These are phyloP conservation scores for Copidosoma aretas DNA, from an alignment of 2,888 invertebrate genomes.

Conservation along the genomic window DNA sequence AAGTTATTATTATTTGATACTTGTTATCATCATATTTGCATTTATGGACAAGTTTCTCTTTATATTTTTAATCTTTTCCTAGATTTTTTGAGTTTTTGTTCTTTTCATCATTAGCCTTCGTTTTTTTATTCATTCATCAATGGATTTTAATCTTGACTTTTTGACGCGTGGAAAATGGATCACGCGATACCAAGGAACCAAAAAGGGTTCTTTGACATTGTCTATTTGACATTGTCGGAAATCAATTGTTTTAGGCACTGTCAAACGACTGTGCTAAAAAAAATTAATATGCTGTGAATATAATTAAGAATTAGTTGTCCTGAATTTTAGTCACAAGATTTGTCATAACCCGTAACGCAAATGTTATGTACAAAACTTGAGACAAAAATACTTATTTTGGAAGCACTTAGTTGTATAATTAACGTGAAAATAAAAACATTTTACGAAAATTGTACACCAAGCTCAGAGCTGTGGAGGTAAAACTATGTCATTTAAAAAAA, in stretches of 20 bases:
- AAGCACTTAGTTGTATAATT: too few species aligned
- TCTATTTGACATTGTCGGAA: slow-evolving; percentile 6
- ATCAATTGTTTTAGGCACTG: slow-evolving; percentile 8
- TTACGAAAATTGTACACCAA: too few species aligned
- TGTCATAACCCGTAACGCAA: too few species aligned
- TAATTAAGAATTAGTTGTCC: too few species aligned
- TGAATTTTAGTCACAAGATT: too few species aligned
- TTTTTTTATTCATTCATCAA: background rate
- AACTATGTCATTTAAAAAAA: too few species aligned
- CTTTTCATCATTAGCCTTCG: background rate
- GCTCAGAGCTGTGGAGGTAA: too few species aligned
- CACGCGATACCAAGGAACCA: slow-evolving; percentile 29
- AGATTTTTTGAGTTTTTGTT: background rate
- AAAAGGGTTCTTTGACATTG: slow-evolving; percentile 18
- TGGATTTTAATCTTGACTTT: slow-evolving; percentile 1
- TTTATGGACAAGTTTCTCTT: too few species aligned
- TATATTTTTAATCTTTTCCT: too few species aligned
- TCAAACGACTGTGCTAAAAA: background rate
- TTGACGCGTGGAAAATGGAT: slow-evolving; percentile 18
- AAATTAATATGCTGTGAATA: too few species aligned
- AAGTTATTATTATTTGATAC: slow-evolving; percentile 1
- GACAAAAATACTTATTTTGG: background rate
- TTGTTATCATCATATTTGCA: too few species aligned
- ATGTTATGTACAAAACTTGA: slow-evolving; percentile 1
- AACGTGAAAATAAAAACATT: too few species aligned